Evolutionary conservation across 1,140 invertebrate species (phyloP).

Genomic region (Drosophila quadrilineata): DNA sequence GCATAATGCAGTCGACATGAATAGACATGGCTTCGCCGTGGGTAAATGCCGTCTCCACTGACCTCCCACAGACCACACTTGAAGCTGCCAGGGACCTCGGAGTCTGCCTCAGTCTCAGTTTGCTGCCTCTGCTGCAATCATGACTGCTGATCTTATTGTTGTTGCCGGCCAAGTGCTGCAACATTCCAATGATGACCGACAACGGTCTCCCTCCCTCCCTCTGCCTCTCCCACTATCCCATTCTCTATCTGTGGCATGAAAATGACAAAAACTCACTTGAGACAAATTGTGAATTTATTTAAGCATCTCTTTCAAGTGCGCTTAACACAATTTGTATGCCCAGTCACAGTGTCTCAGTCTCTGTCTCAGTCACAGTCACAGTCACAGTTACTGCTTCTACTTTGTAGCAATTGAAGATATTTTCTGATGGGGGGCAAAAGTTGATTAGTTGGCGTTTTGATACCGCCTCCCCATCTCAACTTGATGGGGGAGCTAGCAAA

Average conservation of each 20-base stretch:
- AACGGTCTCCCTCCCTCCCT: slow-evolving; percentile 35
- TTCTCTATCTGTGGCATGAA: slow-evolving; percentile 44
- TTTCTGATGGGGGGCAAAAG: slow-evolving; percentile 12
- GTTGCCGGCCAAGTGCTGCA: slow-evolving; percentile 60
- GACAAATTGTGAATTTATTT: slow-evolving; percentile 77
- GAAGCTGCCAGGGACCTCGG: slow-evolving; percentile 21
- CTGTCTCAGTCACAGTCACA: slow-evolving; percentile 3
- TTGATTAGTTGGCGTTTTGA: slow-evolving; percentile 17
- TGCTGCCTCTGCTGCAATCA: slow-evolving; percentile 62
- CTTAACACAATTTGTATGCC: slow-evolving; percentile 62
- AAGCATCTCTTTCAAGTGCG: slow-evolving; percentile 58
- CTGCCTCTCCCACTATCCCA: slow-evolving; percentile 8
- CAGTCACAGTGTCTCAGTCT: background rate
- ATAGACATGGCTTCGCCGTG: background rate
- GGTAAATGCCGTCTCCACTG: slow-evolving; percentile 24
- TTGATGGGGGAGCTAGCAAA: slow-evolving; percentile 20
- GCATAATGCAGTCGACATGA: slow-evolving; percentile 41
- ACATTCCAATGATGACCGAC: slow-evolving; percentile 52
- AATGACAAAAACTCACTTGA: slow-evolving; percentile 69
- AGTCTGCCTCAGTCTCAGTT: slow-evolving; percentile 11
- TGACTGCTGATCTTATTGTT: slow-evolving; percentile 62
- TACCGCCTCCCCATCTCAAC: background rate
- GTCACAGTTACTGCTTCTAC: background rate
- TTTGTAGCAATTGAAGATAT: slow-evolving; percentile 20
- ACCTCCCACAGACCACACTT: slow-evolving; percentile 72